These are phyloP conservation scores for Metacarcinus magister DNA, from an alignment of 2,888 invertebrate species.

Conservation along the genomic window DNA sequence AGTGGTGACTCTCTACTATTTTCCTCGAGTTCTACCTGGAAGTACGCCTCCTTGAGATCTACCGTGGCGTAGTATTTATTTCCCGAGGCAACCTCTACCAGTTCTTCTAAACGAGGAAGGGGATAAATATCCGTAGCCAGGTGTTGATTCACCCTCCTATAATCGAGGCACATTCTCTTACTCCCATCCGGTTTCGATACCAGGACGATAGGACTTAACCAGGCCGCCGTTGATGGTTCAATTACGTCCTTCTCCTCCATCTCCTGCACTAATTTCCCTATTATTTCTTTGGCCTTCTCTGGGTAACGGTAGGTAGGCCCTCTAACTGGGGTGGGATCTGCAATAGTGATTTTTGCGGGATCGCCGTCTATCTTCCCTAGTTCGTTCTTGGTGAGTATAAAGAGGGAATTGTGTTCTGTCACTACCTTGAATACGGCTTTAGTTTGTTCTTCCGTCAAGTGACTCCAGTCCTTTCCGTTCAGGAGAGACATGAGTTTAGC, in stretches of 20 bases:
- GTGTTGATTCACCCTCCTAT: constrained; percentile 9
- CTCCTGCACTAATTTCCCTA: neutral
- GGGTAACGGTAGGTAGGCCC: no score
- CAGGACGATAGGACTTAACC: constrained; percentile 46
- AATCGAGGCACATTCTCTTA: constrained; percentile 21
- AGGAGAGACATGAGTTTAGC: no score
- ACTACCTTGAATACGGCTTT: no score
- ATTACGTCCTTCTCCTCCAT: constrained; percentile 35
- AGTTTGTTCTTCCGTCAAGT: no score
- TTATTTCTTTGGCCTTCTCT: neutral
- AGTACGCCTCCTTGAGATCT: no score
- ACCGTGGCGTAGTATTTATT: neutral
- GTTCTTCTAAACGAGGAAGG: neutral
- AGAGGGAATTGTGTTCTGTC: no score
- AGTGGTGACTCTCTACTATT: neutral
- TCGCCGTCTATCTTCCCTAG: no score
- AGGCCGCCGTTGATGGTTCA: constrained; percentile 16
- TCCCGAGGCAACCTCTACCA: neutral
- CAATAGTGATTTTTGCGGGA: neutral
- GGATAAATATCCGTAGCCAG: neutral
- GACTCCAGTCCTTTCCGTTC: no score
- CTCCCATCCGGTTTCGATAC: constrained; percentile 4
- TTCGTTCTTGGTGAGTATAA: no score
- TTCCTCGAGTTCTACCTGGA: no score
- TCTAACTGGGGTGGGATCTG: no score